Percentiles rank a stretch among this genome's conserved stretches.
Conservation (phyloP, 2,113 vertebrate genomes). For the Mormyrus lacerda region DNA sequence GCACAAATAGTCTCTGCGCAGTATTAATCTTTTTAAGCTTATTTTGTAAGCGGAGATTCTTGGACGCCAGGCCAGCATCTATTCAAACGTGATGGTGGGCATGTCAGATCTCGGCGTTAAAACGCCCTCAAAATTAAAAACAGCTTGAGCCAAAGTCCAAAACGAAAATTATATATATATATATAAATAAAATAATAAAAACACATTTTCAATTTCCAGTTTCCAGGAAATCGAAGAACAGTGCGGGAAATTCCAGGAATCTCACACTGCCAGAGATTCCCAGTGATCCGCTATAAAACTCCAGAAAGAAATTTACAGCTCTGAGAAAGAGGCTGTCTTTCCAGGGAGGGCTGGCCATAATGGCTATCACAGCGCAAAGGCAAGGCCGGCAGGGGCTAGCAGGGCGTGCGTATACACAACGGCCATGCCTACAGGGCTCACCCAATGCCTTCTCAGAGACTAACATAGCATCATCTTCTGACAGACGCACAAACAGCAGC, state of each 20-base stretch:
- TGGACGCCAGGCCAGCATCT: not conserved
- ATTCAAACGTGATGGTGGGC: slow-evolving; percentile 13
- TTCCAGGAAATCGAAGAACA: slow-evolving; percentile 91
- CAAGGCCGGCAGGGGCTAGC: not conserved
- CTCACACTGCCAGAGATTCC: slow-evolving; percentile 69
- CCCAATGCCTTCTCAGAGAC: not conserved
- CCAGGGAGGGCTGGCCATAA: slow-evolving; percentile 46
- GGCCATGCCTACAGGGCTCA: not conserved
- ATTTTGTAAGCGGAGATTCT: not conserved
- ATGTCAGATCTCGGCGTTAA: not conserved
- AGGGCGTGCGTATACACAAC: not conserved
- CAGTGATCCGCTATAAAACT: slow-evolving; percentile 67
- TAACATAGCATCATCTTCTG: not conserved
- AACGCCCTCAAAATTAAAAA: slow-evolving; percentile 2
- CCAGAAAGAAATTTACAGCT: slow-evolving; percentile 59
- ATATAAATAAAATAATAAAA: slow-evolving; percentile 46
- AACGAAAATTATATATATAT: slow-evolving; percentile 7
- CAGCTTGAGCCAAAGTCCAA: slow-evolving; percentile 36
- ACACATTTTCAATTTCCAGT: slow-evolving; percentile 70
- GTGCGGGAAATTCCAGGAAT: slow-evolving; percentile 83
- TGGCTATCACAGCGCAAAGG: slow-evolving; percentile 16
- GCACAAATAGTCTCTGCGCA: not conserved
- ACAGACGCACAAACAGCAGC: not conserved
- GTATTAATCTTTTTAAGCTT: not conserved
- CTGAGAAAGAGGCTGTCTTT: slow-evolving; percentile 60